Conservation (phyloP, 2,113 vertebrate genomes). For the Oncorhynchus mykiss region DNA sequence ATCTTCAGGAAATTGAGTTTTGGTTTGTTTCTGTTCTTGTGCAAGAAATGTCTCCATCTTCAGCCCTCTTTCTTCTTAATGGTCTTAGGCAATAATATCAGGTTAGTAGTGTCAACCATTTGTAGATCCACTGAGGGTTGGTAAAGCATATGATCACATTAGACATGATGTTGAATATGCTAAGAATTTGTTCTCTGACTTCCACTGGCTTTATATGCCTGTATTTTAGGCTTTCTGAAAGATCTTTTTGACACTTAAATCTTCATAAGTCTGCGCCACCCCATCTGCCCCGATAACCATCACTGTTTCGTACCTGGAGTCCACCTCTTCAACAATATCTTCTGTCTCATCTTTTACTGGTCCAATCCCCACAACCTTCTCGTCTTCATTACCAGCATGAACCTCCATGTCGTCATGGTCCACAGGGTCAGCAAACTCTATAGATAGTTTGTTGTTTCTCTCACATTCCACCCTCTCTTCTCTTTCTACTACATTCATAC, state of each 20-base stretch:
- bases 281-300: background rate
- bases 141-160: background rate
- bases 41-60: background rate
- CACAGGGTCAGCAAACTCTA: background rate
- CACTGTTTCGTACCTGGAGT: background rate
- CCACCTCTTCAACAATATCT: background rate
- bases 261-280: background rate
- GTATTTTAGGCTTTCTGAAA: no score
- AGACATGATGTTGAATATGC: background rate
- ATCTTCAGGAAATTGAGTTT: conserved; percentile 3
- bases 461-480: background rate
- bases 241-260: no score
- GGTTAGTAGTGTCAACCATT: background rate
- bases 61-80: background rate
- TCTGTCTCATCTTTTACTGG: background rate
- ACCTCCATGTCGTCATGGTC: background rate
- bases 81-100: background rate
- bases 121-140: background rate
- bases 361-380: background rate
- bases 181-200: background rate
- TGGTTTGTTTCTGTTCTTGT: no score
- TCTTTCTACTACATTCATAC: background rate
- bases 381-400: background rate
- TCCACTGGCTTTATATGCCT: background rate
- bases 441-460: background rate